Base-by-base conservation (phyloP, 2,113 vertebrate genomes). In the Tychaedon coryphoeus region DNA sequence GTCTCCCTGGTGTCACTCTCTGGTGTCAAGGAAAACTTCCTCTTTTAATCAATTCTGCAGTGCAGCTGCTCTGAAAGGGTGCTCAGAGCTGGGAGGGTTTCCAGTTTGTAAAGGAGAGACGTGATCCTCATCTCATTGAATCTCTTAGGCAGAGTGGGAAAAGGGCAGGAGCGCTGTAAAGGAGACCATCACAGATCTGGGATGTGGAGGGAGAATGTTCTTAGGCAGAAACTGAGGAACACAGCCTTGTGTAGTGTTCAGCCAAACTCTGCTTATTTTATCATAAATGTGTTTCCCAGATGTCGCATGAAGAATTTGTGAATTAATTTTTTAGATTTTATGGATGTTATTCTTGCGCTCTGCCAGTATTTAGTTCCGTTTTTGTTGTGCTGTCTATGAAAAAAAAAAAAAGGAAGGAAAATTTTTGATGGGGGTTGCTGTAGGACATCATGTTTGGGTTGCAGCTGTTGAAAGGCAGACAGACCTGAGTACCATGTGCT, bases 21-120 rank as follows among this genome's bases (percentile, higher is more conserved):
- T 97, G 98, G 97, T 97, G 98, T 98, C 98, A 98, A 97, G 97
- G 96, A 96, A 87, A 96, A 98, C 98, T 98, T 98, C 98, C 98
- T 98, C 97, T 98, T 97, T 97, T 89, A 73, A 98, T 98, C 97
- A 94, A 94, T 98, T 95, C 93, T 1, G 4, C 67, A 12, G 51
- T 40, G 87, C 94, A 97, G 93, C 67, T 56, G 43, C 83, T 77
- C 75, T 62, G 53, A 47, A 33, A 66, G 76, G n/a, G n/a, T 47
- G 73, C 70, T 42, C 60, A 20, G 45, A 40, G 67, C 81, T 78
- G 82, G 73, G 75, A 61, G 69, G 45, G 62, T 8, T 65, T 86
- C 69, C 57, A 64, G 9, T 24, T 33, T 34, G 58, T 24, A 53
- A 60, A 19, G 36, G 70, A 47, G 62, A 62, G 62, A 36, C 13